Evolutionary conservation across 2,113 vertebrate species (phyloP).

Genomic region (Trochalopteron elliotii): DNA sequence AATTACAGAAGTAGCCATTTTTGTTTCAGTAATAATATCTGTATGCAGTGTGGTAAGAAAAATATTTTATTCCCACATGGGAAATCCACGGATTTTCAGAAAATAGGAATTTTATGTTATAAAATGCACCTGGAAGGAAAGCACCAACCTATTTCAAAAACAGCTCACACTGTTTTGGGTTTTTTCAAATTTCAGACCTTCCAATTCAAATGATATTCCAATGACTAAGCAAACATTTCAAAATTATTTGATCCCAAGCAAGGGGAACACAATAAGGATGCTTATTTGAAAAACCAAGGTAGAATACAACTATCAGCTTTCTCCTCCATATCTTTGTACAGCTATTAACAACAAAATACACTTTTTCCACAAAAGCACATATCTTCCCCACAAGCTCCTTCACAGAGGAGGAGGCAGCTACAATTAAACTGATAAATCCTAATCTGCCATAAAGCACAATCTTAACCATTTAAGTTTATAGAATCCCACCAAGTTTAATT

Average conservation of each 20-base stretch:
- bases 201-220: not conserved
- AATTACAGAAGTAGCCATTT: not conserved
- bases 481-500: not conserved
- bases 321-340: not conserved
- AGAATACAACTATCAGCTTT: not conserved
- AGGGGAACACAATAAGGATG: not conserved
- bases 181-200: not conserved
- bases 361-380: not conserved
- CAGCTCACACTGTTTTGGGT: not conserved
- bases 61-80: not conserved
- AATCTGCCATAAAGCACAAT: not conserved
- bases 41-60: not conserved
- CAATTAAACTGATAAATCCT: not conserved
- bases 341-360: not conserved
- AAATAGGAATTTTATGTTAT: not conserved
- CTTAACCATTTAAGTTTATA: not conserved
- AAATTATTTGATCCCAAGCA: not conserved
- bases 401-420: not conserved
- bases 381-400: not conserved
- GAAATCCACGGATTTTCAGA: not conserved
- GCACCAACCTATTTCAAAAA: not conserved
- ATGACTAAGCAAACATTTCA: not conserved
- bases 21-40: not conserved
- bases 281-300: not conserved
- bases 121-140: not conserved